Evolutionary conservation across 2,888 invertebrate genomes (phyloP), one percentile per base, ranked within the genome.

Genomic region (Pimpla rufipes): DNA sequence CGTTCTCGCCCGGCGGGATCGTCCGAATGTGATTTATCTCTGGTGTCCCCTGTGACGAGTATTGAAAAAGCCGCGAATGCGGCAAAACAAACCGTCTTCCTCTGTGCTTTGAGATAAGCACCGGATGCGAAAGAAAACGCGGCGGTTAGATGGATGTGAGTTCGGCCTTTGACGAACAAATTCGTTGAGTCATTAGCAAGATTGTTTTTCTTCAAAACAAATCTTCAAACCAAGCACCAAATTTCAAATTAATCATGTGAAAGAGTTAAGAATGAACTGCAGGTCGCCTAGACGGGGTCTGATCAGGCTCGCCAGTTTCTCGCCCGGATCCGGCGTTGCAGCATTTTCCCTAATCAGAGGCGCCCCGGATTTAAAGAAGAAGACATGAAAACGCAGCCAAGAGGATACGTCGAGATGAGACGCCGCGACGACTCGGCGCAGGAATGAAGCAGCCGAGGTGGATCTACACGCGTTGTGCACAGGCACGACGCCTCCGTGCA

Each of bases 1-100:
- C 83, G 59, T 75, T 73, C 67, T 16, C 59, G 42, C 21, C 21
- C 13, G 47, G 40, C n/a, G 23, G 37, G 71, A 67, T 77, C 77
- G 71, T 83, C 73, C 47, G 47, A 83, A 83, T 80, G 83, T 62
- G 80, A 83, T 83, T 83, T 77, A 80, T 83, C 83, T 83, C 83
- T 67, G 52, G 37, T 77, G 55, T 74, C 73, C 42, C 64, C 45
- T 29, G 67, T 47, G 68, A 73, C 62, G 77, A 47, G 55, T 67
- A 68, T 77, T 62, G 76, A 77, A 83, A 77, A 80, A 83, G 76
- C 23, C 52, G 29, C 40, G 35, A 59, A 79, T 40, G 29, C 55
- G 59, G 67, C 64, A 42, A 35, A 75, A 66, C 16, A n/a, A 18
- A 59, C 52, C 40, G 37, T 29, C 71, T 47, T 45, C 7, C 37